Conservation (phyloP, 30 jellyfish, hydroid and myxozoan species). For the Hydractinia symbiolongicarpus region DNA sequence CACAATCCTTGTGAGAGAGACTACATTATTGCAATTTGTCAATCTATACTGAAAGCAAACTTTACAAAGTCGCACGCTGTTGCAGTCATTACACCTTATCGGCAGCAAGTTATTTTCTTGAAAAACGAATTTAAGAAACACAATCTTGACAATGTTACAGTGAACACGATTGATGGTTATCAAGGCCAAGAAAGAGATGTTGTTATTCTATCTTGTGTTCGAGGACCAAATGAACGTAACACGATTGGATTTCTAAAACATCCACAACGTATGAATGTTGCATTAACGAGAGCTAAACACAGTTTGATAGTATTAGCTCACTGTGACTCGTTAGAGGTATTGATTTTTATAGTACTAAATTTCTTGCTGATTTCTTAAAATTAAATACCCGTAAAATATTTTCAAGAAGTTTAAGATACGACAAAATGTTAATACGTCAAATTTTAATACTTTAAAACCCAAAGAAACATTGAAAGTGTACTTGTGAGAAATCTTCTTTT, state of each 20-base stretch:
- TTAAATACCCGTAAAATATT: too few relatives aligned
- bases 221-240: conserved; percentile 50
- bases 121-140: conserved; percentile 14
- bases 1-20: conserved; percentile 74
- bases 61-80: conserved; percentile 23
- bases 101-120: conserved; percentile 44
- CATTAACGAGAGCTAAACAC: conserved; percentile 88
- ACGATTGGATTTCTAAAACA: conserved; percentile 75
- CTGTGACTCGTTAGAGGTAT: conserved; percentile 74
- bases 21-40: conserved; percentile 44
- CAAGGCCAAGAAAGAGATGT: conserved; percentile 90
- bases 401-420: too few relatives aligned
- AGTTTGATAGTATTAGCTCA: conserved; percentile 64
- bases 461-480: too few relatives aligned
- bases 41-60: conserved; percentile 27
- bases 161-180: conserved; percentile 85
- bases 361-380: too few relatives aligned
- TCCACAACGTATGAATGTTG: conserved; percentile 93
- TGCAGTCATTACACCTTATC: conserved; percentile 78
- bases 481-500: too few relatives aligned
- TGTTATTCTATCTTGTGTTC: conserved; percentile 77
- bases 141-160: conserved; percentile 29
- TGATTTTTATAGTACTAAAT: too few relatives aligned
- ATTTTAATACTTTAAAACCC: too few relatives aligned
- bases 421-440: too few relatives aligned